Conservation (phyloP, 2,888 invertebrate genomes). For the Mystacides longicornis region DNA sequence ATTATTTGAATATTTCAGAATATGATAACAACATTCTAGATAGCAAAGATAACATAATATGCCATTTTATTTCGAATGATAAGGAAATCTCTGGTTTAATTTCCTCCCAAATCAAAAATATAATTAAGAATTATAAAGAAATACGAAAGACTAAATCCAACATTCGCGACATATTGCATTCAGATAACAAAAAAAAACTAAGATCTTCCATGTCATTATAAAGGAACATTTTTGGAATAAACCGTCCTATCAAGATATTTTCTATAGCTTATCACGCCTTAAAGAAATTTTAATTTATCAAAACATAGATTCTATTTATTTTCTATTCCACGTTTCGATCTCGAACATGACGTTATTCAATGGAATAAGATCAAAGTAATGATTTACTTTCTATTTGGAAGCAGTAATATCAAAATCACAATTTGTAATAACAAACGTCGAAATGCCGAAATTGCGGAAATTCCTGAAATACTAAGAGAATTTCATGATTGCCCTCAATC, state of each 20-base stretch:
- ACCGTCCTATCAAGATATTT: slow-evolving; percentile 26
- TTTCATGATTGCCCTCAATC: neutral
- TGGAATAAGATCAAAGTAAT: slow-evolving; percentile 3
- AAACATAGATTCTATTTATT: slow-evolving; percentile 21
- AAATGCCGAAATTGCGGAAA: neutral
- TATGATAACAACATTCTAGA: neutral
- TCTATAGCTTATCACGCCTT: slow-evolving; percentile 21
- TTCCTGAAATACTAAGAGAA: neutral
- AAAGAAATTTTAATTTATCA: slow-evolving; percentile 14
- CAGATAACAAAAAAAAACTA: neutral
- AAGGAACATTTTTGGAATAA: slow-evolving; percentile 25
- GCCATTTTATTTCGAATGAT: slow-evolving; percentile 3
- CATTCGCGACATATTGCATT: neutral
- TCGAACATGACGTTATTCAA: neutral
- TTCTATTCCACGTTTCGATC: slow-evolving; percentile 7
- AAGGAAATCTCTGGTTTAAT: slow-evolving; percentile 2
- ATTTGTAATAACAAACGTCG: neutral
- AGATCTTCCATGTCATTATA: slow-evolving; percentile 11
- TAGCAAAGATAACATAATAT: neutral
- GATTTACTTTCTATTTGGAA: neutral
- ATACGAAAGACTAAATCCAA: neutral
- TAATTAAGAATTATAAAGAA: slow-evolving; percentile 1
- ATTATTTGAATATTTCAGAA: neutral
- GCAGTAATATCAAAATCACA: neutral
- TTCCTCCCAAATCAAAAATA: neutral